A percentile compares a stretch with the other conserved stretches of the same genome.
phyloP scores from a whole-genome alignment of 2,888 invertebrate species.

The Spisula subtruncata region DNA sequence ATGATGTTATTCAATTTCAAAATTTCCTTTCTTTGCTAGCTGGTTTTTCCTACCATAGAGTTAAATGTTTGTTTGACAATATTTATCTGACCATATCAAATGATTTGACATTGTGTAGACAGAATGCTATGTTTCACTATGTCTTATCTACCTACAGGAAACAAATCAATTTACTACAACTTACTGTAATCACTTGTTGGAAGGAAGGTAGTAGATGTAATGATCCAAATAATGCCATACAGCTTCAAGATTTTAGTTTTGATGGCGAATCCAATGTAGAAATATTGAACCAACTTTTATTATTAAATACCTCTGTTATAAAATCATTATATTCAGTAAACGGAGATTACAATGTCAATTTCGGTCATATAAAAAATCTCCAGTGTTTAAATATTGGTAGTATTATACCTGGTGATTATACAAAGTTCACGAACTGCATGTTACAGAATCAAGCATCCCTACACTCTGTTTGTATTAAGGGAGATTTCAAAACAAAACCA shows the following conservation, averaged over 20 bases:
- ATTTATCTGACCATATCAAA: not conserved
- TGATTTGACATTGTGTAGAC: not conserved
- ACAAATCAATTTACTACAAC: not conserved
- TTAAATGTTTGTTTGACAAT: not conserved
- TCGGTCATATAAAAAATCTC: not conserved
- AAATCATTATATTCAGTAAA: not conserved
- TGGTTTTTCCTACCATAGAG: not conserved
- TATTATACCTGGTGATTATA: not conserved
- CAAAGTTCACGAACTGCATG: not conserved
- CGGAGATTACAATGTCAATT: not conserved
- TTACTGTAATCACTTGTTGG: not conserved
- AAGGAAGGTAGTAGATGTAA: not conserved
- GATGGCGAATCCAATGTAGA: not conserved
- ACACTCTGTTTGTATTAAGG: not conserved
- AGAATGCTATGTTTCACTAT: not conserved
- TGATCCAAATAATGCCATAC: not conserved
- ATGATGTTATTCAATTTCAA: not conserved
- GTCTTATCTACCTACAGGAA: not conserved
- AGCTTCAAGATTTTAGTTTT: not conserved
- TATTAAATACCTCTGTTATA: not conserved
- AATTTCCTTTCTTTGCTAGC: not conserved
- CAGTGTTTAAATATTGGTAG: conserved; percentile 1
- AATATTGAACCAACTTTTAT: not conserved
- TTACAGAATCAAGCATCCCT: not conserved
- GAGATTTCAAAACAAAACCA: not conserved